Evolutionary conservation across 2,797 vertebrate species (phyloP), one percentile per base, ranked within the genome.

Genomic region (Eremophila alpestris): DNA sequence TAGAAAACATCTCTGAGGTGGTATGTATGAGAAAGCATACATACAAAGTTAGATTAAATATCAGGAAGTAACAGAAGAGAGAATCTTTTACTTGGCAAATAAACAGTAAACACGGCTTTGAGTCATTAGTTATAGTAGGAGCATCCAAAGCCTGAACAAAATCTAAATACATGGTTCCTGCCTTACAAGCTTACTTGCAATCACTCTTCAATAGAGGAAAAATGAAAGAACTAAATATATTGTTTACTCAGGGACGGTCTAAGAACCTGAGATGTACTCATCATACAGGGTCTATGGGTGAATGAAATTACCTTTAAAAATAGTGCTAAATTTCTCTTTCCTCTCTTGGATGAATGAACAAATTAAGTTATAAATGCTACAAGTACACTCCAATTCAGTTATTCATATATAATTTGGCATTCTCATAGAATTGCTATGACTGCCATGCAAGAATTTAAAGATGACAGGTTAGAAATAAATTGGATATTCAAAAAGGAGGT

Each of bases 241-340:
- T 49, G 8, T 49, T 82, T 74, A 67, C 16, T 71, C 38, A 54
- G 29, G 78, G 49, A 63, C 30, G 5, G 19, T 64, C 43, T 58
- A 64, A 58, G 36, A 83, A 81, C 40, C 21, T 78, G 36, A 90
- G 23, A 23, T 32, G 40, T 8, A 70, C 13, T 36, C 20, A 62
- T 0, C 3, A 7, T 51, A 74, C 5, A 32, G 9, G 5, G 5
- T 78, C 15, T 8, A 29, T 1, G 4, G 3, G n/a, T 71, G 15
- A 34, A 64, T 26, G 8, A 87, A 83, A 83, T 16, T 0, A 86
- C 34, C 12, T 58, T 77, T 83, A 81, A 86, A 87, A 83, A 74
- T 3, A 43, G 7, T 19, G 9, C 16, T 36, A 63, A 16, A 26
- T 30, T 24, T 36, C 34, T 56, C n/a, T 54, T 84, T 58, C 9